Conservation (phyloP, 2,888 invertebrate genomes). For the Leptopilina drosophilae region DNA sequence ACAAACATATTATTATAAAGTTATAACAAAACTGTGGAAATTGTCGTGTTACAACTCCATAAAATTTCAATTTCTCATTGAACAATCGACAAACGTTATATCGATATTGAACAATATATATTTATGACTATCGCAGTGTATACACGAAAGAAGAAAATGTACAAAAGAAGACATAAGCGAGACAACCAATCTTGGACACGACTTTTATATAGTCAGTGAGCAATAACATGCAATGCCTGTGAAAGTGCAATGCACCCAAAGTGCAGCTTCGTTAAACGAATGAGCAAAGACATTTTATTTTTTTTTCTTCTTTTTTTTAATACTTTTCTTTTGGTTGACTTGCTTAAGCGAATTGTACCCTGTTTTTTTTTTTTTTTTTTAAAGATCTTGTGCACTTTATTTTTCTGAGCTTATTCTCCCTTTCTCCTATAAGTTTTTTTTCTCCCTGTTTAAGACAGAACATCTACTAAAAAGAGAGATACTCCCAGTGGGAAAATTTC, state of each 20-base stretch:
- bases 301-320: slow-evolving; percentile 24
- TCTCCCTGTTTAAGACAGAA: slow-evolving; percentile 51
- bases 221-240: slow-evolving; percentile 57
- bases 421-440: not conserved
- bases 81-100: slow-evolving; percentile 1
- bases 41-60: slow-evolving; percentile 26
- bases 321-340: slow-evolving; percentile 52
- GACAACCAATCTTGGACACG: slow-evolving; percentile 63
- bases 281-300: slow-evolving; percentile 56
- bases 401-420: slow-evolving; percentile 45
- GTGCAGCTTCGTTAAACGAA: slow-evolving; percentile 57
- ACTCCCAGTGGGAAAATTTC: slow-evolving; percentile 21
- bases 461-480: slow-evolving; percentile 44
- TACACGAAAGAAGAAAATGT: slow-evolving; percentile 54
- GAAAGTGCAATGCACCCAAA: slow-evolving; percentile 54
- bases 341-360: slow-evolving; percentile 55
- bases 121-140: slow-evolving; percentile 32
- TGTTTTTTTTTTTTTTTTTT: slow-evolving; percentile 23
- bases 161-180: slow-evolving; percentile 56
- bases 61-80: slow-evolving; percentile 31
- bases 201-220: slow-evolving; percentile 59
- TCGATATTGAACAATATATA: too few relatives aligned
- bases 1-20: slow-evolving; percentile 29
- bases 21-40: slow-evolving; percentile 1
- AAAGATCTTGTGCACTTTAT: slow-evolving; percentile 52